A percentile compares a stretch with the other conserved stretches of the same genome.
Evolutionary conservation across 2,797 vertebrate species (phyloP).

Genomic region (Mustela erminea): DNA sequence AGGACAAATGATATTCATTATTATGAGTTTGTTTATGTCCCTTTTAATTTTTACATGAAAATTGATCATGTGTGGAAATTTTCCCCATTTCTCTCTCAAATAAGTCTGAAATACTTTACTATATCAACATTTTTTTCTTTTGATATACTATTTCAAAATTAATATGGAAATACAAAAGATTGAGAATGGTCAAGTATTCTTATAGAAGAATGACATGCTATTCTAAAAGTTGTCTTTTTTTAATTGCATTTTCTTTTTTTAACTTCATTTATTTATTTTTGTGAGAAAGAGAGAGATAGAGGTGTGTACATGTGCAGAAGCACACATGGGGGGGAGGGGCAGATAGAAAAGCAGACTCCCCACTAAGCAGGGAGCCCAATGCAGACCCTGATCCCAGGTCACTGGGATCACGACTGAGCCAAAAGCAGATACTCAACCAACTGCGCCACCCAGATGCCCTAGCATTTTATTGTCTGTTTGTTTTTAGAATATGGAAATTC

Average conservation of each 20-base stretch:
- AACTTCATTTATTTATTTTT: no score
- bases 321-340: no score
- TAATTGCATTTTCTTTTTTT: neutral
- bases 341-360: no score
- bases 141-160: neutral
- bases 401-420: no score
- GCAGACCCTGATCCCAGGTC: no score
- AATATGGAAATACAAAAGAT: neutral
- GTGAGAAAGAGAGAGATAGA: no score
- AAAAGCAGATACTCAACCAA: no score
- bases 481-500: conserved; percentile 13
- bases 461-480: neutral
- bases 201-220: neutral
- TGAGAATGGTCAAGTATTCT: neutral
- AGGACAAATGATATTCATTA: neutral
- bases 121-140: neutral
- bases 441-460: no score
- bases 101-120: neutral
- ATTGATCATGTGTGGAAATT: neutral
- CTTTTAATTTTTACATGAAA: neutral
- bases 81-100: neutral
- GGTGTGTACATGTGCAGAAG: no score
- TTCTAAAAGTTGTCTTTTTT: neutral
- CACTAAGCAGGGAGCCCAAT: no score
- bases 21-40: neutral